Conservation (phyloP, 2,797 vertebrate genomes). For the Labroides dimidiatus region DNA sequence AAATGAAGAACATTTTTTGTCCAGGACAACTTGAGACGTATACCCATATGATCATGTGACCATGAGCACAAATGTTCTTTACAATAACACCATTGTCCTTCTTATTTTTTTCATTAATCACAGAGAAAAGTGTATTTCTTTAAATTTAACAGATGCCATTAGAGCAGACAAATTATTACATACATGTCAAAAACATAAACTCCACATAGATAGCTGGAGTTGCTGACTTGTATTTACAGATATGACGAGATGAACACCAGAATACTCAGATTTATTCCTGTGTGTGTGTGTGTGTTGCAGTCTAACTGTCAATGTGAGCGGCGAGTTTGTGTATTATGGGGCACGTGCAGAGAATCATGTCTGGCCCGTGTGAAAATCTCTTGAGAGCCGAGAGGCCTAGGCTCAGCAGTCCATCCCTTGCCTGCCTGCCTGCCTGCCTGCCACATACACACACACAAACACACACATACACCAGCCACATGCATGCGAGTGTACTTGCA, state of each 20-base stretch:
- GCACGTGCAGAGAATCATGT: constrained; percentile 65
- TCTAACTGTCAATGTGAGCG: constrained; percentile 53
- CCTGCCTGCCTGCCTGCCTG: constrained; percentile 1
- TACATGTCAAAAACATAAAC: not conserved
- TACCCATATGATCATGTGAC: no score
- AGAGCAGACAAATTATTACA: not conserved
- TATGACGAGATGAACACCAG: not conserved
- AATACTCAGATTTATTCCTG: not conserved
- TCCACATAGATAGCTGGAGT: not conserved
- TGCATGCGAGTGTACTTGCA: not conserved
- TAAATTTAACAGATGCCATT: not conserved
- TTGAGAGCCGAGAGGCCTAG: constrained; percentile 46
- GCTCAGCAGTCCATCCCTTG: constrained; percentile 33
- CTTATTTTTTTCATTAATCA: constrained; percentile 4
- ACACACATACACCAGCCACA: not conserved
- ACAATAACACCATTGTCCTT: not conserved
- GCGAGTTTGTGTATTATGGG: constrained; percentile 36
- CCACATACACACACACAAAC: constrained; percentile 11
- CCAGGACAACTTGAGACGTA: not conserved
- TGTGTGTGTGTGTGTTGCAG: constrained; percentile 7
- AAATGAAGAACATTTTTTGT: not conserved
- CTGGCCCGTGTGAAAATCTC: constrained; percentile 61
- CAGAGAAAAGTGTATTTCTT: not conserved
- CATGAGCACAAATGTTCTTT: not conserved
- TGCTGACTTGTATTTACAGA: not conserved